Percentiles rank a stretch among this genome's conserved stretches.
Evolutionary conservation across 2,888 invertebrate genomes (phyloP).

Genomic region (Gibbula magus): DNA sequence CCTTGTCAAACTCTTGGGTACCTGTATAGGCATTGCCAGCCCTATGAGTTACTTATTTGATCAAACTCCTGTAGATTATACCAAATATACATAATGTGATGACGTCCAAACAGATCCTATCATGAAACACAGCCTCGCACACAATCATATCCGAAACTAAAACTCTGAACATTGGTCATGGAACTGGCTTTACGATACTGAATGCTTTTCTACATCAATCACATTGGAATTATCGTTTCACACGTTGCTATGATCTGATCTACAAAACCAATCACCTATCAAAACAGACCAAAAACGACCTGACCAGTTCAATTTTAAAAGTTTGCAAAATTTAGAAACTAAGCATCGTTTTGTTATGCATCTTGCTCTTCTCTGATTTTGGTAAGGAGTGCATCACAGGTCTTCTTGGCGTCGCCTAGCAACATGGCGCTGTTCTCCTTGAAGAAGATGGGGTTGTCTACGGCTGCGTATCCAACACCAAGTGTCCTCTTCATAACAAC

Average conservation of each 20-base stretch:
- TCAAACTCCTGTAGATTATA: not conserved
- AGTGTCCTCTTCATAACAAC: conserved; percentile 93
- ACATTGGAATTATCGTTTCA: no score
- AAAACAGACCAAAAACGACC: no score
- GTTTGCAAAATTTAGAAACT: not conserved
- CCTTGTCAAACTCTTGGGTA: not conserved
- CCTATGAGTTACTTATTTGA: not conserved
- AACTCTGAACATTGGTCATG: no score
- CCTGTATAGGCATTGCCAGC: not conserved
- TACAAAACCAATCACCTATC: no score
- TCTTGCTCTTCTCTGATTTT: conserved; percentile 78
- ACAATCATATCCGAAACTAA: not conserved
- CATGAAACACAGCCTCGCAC: not conserved
- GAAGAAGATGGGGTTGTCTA: conserved; percentile 94
- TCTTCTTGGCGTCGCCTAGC: conserved; percentile 93
- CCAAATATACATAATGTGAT: no score
- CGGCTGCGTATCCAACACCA: conserved; percentile 91
- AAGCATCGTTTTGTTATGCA: conserved; percentile 15
- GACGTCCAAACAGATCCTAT: no score
- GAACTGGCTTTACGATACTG: no score
- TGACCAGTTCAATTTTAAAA: no score
- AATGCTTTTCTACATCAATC: no score
- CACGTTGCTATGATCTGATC: no score
- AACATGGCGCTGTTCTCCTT: conserved; percentile 89
- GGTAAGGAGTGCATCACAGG: conserved; percentile 86